These are phyloP conservation scores for Azemiops feae DNA, from an alignment of 2,113 vertebrate genomes.

Conservation along the genomic window DNA sequence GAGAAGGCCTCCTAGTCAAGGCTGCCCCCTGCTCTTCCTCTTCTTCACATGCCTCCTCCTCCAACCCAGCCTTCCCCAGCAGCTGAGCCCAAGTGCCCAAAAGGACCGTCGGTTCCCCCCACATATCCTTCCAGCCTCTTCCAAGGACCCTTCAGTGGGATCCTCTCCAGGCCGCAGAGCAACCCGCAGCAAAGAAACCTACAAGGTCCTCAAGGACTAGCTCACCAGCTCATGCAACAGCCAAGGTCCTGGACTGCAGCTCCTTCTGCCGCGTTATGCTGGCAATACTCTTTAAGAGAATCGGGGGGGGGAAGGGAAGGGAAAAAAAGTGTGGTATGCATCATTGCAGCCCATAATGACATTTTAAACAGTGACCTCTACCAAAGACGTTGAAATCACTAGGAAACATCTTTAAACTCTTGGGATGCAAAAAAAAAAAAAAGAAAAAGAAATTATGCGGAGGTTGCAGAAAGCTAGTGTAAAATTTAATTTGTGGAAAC, in stretches of 20 bases:
- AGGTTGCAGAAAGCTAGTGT: slow-evolving; percentile 44
- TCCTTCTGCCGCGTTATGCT: background rate
- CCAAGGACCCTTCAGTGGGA: background rate
- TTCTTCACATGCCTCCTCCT: background rate
- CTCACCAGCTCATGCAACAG: background rate
- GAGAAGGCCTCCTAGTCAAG: background rate
- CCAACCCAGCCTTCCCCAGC: background rate
- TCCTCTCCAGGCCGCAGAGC: too few species aligned
- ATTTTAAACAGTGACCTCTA: slow-evolving; percentile 42
- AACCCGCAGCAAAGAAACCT: background rate
- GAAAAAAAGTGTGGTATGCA: background rate
- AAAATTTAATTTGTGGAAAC: slow-evolving; percentile 38
- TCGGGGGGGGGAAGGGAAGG: too few species aligned
- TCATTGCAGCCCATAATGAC: slow-evolving; percentile 24
- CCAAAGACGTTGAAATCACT: slow-evolving; percentile 26
- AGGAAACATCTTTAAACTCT: slow-evolving; percentile 42
- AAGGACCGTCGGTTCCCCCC: background rate
- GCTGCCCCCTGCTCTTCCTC: background rate
- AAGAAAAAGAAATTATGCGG: slow-evolving; percentile 29
- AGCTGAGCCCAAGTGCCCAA: background rate
- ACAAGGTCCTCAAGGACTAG: background rate
- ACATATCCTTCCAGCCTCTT: background rate
- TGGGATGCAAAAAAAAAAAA: background rate
- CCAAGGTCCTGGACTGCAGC: background rate
- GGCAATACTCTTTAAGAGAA: background rate